Conservation (phyloP, 1,140 invertebrate species). For the Papilio helenus region DNA sequence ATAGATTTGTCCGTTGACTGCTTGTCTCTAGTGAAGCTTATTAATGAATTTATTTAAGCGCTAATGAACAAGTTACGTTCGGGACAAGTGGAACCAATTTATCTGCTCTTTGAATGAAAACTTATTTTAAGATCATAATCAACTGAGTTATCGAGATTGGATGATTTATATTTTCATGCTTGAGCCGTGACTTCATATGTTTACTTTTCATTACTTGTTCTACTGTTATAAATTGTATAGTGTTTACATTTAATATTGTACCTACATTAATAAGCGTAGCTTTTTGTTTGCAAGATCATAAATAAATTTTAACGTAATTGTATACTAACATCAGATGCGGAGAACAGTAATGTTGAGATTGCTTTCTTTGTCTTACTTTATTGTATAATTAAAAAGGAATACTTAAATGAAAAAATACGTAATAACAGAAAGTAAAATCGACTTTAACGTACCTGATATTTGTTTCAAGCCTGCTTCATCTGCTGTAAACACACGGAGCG, state of each 20-base stretch:
- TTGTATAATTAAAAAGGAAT: background rate
- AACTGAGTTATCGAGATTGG: slow-evolving; percentile 40
- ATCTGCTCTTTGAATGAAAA: slow-evolving; percentile 71
- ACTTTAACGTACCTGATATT: slow-evolving; percentile 36
- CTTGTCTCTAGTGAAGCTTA: slow-evolving; percentile 73
- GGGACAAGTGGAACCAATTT: slow-evolving; percentile 80
- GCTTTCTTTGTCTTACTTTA: background rate
- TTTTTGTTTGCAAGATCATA: background rate
- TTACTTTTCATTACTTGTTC: slow-evolving; percentile 1
- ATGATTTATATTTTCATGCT: slow-evolving; percentile 15
- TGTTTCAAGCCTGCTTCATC: slow-evolving; percentile 54
- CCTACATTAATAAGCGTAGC: background rate
- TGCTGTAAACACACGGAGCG: slow-evolving; percentile 57
- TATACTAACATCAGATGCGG: too few species aligned
- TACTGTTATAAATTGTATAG: background rate
- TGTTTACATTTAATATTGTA: background rate
- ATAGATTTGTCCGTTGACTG: slow-evolving; percentile 78
- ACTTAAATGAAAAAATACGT: background rate
- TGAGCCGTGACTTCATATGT: background rate
- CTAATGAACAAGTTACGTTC: slow-evolving; percentile 80
- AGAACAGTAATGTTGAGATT: background rate
- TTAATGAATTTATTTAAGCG: slow-evolving; percentile 83
- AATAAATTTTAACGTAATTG: too few species aligned
- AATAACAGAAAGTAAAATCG: background rate
- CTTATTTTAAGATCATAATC: slow-evolving; percentile 69